phyloP scores from a whole-genome alignment of 2,888 invertebrate genomes.

The Leptarthrus brevirostris region DNA sequence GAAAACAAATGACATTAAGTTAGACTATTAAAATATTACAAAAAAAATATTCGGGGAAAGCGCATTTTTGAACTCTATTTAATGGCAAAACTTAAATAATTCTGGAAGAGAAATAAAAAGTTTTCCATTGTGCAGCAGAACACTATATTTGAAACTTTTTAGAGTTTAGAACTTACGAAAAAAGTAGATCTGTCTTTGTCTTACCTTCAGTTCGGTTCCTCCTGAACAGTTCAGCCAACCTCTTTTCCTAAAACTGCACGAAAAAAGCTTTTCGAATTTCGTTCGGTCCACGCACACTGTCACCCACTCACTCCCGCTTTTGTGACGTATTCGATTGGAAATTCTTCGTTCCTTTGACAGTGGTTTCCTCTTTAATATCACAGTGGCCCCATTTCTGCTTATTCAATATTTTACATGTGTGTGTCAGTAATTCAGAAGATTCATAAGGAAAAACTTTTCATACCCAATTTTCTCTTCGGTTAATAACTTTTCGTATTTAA shows the following conservation, averaged over 20 bases:
- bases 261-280: conserved; percentile 26
- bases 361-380: conserved; percentile 46
- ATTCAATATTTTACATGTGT: conserved; percentile 6
- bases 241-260: conserved; percentile 27
- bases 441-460: conserved; percentile 26
- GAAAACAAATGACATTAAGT: background rate
- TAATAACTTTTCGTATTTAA: conserved; percentile 3
- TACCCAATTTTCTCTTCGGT: conserved; percentile 19
- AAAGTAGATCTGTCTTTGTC: background rate
- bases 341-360: conserved; percentile 23
- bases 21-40: background rate
- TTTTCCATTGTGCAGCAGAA: no score
- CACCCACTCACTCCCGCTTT: conserved; percentile 31
- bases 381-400: conserved; percentile 48
- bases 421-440: conserved; percentile 40
- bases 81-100: background rate
- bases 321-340: conserved; percentile 39
- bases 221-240: conserved; percentile 5
- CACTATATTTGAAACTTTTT: no score
- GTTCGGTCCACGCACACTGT: conserved; percentile 18
- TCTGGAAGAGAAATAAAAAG: no score
- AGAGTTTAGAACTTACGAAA: no score
- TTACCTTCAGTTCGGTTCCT: conserved; percentile 17
- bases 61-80: background rate
- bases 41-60: background rate